Conservation (phyloP, 2,113 vertebrate genomes). For the Bos indicus region DNA sequence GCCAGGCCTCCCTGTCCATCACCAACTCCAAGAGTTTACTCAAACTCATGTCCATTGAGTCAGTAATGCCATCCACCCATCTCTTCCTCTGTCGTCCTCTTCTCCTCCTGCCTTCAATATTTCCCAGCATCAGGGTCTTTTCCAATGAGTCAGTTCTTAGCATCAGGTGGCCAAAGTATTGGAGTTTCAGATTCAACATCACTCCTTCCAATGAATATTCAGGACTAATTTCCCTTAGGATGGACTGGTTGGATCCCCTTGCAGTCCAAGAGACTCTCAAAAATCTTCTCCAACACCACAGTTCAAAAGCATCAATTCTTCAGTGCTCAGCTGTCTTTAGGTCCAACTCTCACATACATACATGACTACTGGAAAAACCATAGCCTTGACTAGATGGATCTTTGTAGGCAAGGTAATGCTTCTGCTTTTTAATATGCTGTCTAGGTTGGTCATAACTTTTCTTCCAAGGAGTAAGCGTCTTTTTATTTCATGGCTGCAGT, state of each 20-base stretch:
- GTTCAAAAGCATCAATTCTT: background rate
- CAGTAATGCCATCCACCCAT: background rate
- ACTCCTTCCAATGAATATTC: background rate
- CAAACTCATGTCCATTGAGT: background rate
- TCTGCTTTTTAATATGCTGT: background rate
- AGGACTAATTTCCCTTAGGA: background rate
- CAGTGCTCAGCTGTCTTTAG: background rate
- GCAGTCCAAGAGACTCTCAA: background rate
- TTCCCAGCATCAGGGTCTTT: background rate
- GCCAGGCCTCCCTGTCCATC: background rate
- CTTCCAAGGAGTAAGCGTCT: background rate
- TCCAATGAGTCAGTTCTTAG: background rate
- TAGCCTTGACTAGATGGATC: background rate
- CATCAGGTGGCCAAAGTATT: background rate
- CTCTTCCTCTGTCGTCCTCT: background rate
- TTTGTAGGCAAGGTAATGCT: background rate
- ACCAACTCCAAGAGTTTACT: background rate
- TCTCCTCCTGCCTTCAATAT: background rate
- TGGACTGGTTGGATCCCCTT: background rate
- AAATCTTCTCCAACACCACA: background rate
- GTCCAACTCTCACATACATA: background rate
- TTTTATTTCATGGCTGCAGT: background rate
- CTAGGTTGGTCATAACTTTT: background rate
- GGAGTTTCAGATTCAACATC: background rate
- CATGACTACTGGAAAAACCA: background rate